phyloP scores from a whole-genome alignment of 2,113 vertebrate genomes.

The Brevimyrus niger region DNA sequence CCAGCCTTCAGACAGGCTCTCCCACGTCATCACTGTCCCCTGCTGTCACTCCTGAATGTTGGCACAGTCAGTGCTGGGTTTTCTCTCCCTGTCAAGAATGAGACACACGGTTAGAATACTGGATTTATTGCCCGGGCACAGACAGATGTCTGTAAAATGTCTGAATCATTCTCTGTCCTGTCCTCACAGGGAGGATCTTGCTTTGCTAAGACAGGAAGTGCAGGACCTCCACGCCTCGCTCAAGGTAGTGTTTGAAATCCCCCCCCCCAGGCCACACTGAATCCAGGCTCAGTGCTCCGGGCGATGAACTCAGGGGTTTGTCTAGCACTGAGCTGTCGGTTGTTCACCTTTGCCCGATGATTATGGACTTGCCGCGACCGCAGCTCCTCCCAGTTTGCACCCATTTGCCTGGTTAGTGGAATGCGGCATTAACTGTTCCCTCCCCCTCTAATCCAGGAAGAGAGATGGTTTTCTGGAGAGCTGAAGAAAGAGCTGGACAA shows the following conservation, averaged over 20 bases:
- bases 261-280: background rate
- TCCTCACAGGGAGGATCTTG: constrained; percentile 74
- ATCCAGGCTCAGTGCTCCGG: background rate
- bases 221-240: constrained; percentile 88
- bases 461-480: constrained; percentile 95
- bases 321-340: background rate
- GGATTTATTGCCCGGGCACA: background rate
- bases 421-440: background rate
- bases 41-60: background rate
- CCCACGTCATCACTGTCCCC: background rate
- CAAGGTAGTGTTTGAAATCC: constrained; percentile 64
- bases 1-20: background rate
- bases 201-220: constrained; percentile 84
- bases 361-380: background rate
- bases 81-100: background rate
- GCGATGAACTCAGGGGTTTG: background rate
- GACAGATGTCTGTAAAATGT: background rate
- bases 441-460: constrained; percentile 65
- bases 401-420: background rate
- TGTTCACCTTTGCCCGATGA: background rate
- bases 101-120: background rate
- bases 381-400: background rate
- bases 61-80: background rate
- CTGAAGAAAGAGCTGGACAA: constrained; percentile 97
- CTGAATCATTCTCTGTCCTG: constrained; percentile 21